Evolutionary conservation across 2,113 vertebrate genomes (phyloP).

Genomic region (Neotoma lepida): DNA sequence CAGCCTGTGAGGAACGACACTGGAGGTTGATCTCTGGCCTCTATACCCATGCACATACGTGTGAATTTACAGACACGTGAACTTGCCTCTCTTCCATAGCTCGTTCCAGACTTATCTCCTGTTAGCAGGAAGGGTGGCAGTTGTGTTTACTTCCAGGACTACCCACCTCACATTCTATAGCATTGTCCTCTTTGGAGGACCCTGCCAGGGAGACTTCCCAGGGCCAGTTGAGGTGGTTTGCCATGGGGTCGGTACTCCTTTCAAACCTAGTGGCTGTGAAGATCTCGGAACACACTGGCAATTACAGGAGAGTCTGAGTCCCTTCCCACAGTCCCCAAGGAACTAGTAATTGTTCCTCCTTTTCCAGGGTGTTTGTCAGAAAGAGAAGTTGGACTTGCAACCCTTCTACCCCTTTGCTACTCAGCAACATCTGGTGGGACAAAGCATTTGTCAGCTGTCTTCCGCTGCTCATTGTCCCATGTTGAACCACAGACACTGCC

Average conservation of each 20-base stretch:
- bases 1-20: background rate
- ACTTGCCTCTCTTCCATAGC: too few species aligned
- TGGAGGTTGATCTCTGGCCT: background rate
- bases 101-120: background rate
- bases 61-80: background rate
- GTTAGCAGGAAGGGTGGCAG: background rate
- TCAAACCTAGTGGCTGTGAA: background rate
- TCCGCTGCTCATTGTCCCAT: background rate
- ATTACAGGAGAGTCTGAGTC: background rate
- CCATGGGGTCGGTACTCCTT: background rate
- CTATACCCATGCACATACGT: too few species aligned
- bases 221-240: background rate
- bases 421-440: background rate
- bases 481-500: background rate
- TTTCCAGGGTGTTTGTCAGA: background rate
- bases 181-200: rapidly evolving
- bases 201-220: background rate
- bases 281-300: background rate
- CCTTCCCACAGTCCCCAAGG: too few species aligned
- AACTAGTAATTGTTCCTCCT: background rate
- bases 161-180: background rate
- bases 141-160: background rate
- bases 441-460: background rate
- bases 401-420: background rate
- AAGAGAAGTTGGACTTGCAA: background rate